Evolutionary conservation across 2,113 vertebrate genomes (phyloP).

Genomic region (Poeciliopsis occidentalis): DNA sequence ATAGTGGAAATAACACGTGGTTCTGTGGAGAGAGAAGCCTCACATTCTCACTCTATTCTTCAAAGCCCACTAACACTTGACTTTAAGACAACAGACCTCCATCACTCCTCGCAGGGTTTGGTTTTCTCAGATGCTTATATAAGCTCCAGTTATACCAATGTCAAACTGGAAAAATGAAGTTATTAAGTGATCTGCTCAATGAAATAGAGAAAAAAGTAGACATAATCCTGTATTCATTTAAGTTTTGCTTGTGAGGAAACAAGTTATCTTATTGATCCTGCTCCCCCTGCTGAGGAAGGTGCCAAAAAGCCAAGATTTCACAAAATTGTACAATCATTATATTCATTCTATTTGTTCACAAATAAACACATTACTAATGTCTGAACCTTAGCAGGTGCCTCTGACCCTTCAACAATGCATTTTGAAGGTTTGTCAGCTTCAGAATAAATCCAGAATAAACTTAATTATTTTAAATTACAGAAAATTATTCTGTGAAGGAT

Average conservation of each 20-base stretch:
- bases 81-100: constrained; percentile 9
- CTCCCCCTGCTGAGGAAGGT: constrained; percentile 8
- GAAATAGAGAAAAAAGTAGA: constrained; percentile 44
- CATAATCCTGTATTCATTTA: constrained; percentile 41
- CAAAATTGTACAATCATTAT: neutral
- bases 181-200: constrained; percentile 52
- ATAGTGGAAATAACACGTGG: too few relatives aligned
- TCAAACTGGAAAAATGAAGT: constrained; percentile 21
- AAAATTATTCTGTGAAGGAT: too few relatives aligned
- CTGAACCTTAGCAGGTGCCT: too few relatives aligned
- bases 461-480: too few relatives aligned
- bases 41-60: neutral
- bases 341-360: neutral
- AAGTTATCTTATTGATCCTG: constrained; percentile 33
- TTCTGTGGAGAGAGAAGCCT: neutral
- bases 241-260: constrained; percentile 39
- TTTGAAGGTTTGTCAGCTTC: too few relatives aligned
- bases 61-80: constrained; percentile 23
- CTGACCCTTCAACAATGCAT: too few relatives aligned
- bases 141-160: constrained; percentile 9
- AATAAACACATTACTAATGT: neutral
- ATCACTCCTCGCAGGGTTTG: neutral
- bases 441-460: too few relatives aligned
- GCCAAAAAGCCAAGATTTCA: too few relatives aligned
- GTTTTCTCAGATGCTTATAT: constrained; percentile 4